A percentile compares a stretch with the other conserved stretches of the same genome.
phyloP scores from a whole-genome alignment of 2,797 vertebrate genomes.

The Limosa lapponica region DNA sequence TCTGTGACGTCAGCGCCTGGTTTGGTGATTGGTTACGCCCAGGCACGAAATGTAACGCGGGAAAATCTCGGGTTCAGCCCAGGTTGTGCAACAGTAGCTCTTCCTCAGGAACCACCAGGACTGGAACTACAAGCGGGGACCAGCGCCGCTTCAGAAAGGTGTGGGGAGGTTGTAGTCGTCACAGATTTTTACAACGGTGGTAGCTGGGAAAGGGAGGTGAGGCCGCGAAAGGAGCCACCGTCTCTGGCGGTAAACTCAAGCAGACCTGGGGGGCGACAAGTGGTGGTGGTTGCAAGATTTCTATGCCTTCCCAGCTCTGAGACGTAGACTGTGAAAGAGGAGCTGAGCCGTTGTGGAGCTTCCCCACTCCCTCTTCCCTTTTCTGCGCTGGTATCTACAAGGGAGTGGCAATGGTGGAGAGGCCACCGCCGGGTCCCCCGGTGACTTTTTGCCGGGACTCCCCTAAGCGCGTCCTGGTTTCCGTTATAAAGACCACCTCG shows the following conservation, averaged over 20 bases:
- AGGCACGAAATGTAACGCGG: constrained; percentile 95
- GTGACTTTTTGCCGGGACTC: constrained; percentile 87
- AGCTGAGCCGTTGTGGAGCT: background rate
- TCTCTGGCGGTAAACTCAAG: background rate
- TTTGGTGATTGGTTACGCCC: constrained; percentile 80
- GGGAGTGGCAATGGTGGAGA: background rate
- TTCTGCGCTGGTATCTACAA: background rate
- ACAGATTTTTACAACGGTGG: background rate
- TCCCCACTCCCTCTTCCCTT: background rate
- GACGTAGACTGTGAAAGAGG: background rate
- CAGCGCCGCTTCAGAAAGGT: background rate
- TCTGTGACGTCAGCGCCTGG: constrained; percentile 14
- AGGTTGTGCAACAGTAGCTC: background rate
- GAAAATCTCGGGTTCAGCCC: constrained; percentile 73
- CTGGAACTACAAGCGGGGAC: background rate
- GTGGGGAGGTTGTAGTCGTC: background rate
- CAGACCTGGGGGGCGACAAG: background rate
- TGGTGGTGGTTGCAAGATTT: background rate
- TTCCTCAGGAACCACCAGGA: background rate
- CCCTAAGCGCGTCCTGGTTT: constrained; percentile 90
- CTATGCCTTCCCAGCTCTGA: background rate
- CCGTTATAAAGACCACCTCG: constrained; percentile 91
- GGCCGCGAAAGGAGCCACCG: background rate
- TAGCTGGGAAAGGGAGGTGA: background rate
- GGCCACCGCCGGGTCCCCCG: constrained; percentile 65